Conservation (phyloP, 1,140 invertebrate genomes). For the Aphaenogaster ashmeadi region DNA sequence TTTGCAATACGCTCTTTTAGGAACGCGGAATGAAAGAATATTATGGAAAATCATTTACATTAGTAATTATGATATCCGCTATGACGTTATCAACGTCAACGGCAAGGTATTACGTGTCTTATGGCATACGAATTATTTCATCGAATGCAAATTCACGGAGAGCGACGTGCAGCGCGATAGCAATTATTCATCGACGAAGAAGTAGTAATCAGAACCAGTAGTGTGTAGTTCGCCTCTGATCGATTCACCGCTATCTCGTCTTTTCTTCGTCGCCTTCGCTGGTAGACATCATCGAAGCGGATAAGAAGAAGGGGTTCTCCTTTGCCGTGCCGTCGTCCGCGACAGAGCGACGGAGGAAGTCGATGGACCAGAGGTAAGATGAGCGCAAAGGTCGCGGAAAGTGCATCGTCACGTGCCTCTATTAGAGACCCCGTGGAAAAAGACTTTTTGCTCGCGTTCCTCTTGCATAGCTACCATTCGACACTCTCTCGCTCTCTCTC, state of each 20-base stretch:
- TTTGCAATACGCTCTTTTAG: conserved; percentile 8
- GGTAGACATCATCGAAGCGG: conserved; percentile 40
- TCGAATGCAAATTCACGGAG: conserved; percentile 47
- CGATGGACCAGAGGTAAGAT: conserved; percentile 54
- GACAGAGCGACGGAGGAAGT: conserved; percentile 42
- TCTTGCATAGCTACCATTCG: conserved; percentile 52
- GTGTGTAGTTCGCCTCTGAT: conserved; percentile 53
- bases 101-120: conserved; percentile 19
- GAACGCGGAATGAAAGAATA: neutral
- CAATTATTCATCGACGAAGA: conserved; percentile 68
- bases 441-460: conserved; percentile 61
- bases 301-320: conserved; percentile 47
- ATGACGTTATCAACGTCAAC: conserved; percentile 16
- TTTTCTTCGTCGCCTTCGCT: conserved; percentile 45
- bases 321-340: conserved; percentile 21
- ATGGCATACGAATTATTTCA: conserved; percentile 28
- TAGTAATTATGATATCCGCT: conserved; percentile 27
- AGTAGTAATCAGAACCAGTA: conserved; percentile 50
- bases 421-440: conserved; percentile 71
- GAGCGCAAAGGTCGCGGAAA: conserved; percentile 75
- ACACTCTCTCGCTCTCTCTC: conserved; percentile 21
- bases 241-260: conserved; percentile 32
- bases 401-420: conserved; percentile 81
- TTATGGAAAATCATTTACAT: conserved; percentile 13
- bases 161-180: conserved; percentile 61